A percentile compares a stretch with the other conserved stretches of the same genome.
These are phyloP conservation scores for Puntigrus tetrazona DNA, from an alignment of 2,113 vertebrate species.

Conservation along the genomic window DNA sequence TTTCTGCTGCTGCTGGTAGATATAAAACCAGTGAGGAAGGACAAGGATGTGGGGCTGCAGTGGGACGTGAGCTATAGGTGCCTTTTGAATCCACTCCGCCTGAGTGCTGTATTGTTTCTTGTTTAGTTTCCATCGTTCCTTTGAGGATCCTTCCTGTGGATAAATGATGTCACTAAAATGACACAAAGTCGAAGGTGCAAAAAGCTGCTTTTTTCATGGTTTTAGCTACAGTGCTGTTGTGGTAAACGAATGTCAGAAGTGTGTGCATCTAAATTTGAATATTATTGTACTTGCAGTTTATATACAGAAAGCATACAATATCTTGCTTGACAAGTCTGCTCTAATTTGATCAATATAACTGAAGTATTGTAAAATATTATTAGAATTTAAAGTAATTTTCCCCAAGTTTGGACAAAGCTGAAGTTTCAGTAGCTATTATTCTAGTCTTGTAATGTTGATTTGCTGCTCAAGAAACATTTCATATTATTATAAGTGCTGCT, in stretches of 20 bases:
- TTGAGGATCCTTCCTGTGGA: neutral
- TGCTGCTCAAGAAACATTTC: neutral
- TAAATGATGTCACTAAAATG: neutral
- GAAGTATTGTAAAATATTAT: neutral
- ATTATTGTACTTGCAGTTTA: neutral
- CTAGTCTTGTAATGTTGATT: neutral
- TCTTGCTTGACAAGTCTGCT: neutral
- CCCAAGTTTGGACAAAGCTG: neutral
- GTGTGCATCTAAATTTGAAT: neutral
- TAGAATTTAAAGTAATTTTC: neutral
- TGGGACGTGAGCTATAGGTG: constrained; percentile 14
- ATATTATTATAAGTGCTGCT: neutral
- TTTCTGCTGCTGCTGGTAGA: constrained; percentile 20
- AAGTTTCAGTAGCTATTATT: neutral
- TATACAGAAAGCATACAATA: neutral
- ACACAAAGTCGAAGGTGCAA: neutral
- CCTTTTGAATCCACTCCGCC: neutral
- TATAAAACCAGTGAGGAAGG: neutral
- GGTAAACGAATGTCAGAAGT: neutral
- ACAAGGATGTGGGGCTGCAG: constrained; percentile 3
- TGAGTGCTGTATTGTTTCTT: neutral
- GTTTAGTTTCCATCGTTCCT: neutral
- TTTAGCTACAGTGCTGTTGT: neutral
- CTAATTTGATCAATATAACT: neutral
- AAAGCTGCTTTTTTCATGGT: neutral